Evolutionary conservation across 64 coral and sea anemone genomes (phyloP), one percentile per base, ranked within the genome.

Genomic region (Acropora yongei): DNA sequence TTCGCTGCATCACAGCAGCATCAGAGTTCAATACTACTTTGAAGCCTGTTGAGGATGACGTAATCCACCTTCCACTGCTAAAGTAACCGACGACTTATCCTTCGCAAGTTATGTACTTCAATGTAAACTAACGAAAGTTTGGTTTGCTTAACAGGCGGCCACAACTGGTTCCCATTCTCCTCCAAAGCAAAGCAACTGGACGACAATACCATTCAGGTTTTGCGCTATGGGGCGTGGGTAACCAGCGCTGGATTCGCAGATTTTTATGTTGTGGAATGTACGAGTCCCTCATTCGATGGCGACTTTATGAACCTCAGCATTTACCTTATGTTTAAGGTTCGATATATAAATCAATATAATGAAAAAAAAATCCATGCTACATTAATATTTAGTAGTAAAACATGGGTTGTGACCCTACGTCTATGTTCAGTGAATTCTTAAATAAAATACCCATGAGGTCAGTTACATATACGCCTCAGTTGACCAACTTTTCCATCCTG

Each of bases 171-270:
- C 80, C 79, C 92, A 30, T 84, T 94, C 87, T 84, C 78, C 87
- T 94, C 92, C 19, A 94, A 94, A 69, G 83, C 92, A 10, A 89
- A 89, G 61, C 71, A 63, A 39, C 57, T 89, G 2, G 78, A 82
- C 67, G 92, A 94, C 74, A 78, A 80, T 17, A 80, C 69, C 57
- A 89, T 89, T 68, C 92, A 94, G 17, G 55, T 94, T 58, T 84
- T 94, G 49, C 73, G 87, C 13, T 55, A 94, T 13, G 88, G 92
- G 3, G 88, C 92, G 19, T 94, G 92, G 92, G 86, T 88, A 44
- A 94, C 92, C 5, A 94, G 92, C 61, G 92, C 87, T 10, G 92
- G 92, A 4, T 94, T 94, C 89, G 92, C 92, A 75, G 92, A 94
- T 47, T 94, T 94, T 76, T 94, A 94, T 67, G 76, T 88, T 44